Base-by-base conservation (phyloP, 1,140 invertebrate species). In the Theocolax elegans region DNA sequence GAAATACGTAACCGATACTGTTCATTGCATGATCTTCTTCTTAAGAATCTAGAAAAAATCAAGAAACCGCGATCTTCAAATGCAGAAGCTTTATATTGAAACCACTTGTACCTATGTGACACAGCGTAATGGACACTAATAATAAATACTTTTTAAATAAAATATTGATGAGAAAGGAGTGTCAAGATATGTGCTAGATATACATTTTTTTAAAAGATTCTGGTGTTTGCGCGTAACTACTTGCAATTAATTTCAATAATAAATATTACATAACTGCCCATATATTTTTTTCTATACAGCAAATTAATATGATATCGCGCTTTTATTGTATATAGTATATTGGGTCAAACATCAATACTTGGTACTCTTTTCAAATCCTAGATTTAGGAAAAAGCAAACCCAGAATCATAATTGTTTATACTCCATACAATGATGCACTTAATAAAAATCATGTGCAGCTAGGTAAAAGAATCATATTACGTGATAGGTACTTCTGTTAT, bases 1-100 rank as follows among this genome's bases (percentile, higher is more conserved):
- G 97, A 99, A 87, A 92, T 99, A 56, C 91, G 98, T 74, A 99
- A 99, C 85, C 94, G 98, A 79, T 99, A 99, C 83, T 97, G 95
- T 73, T 94, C 95, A 12, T 87, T 99, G 8, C 96, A 98, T 81
- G 97, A 99, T 86, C 92, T 98, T 78, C 95, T 98, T 56, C 94
- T 94, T 72, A 99, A 99, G 85, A 99, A 99, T 86, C 84, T 98
- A 79, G 96, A 98, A 82, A 99, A 98, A 86, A 97, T 99, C 54
- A 97, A 98, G 87, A 95, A 94, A 79, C 83, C 84, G 25, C 83
- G 84, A 31, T 85, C 84, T 19, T 85, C 84, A 23, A 85, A 85
- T 44, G 76, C 83, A 8, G 78, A 82, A 73, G 79, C 81, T 51
- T 72, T 85, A 51, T 85, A 85, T 49, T 85, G 79, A 81, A 74